Base-by-base conservation (phyloP, 2,113 vertebrate genomes). In the Cricetomys ansorgei region DNA sequence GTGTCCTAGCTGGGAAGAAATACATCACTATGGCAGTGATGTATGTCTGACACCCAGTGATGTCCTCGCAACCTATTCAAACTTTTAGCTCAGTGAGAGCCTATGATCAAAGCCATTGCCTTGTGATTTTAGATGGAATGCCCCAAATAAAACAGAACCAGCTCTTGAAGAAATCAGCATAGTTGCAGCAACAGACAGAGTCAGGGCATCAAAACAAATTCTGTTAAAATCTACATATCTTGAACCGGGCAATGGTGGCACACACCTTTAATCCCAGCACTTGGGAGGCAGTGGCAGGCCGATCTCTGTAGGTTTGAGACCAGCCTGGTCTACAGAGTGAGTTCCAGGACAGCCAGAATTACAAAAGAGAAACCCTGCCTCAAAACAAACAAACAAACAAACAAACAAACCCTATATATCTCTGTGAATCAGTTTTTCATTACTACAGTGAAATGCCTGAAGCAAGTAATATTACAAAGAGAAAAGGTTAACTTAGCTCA, bases 41-140 rank as follows among this genome's bases (percentile, higher is more conserved):
- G 23, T 53, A 34, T 6, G 34, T 79, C 29, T 79, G 27, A 76
- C 96, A 83, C 91, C 62, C 59, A 86, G 79, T 40, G 34, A 59
- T 77, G 57, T 67, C 5, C 50, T 96, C 48, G 80, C 95, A 89
- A 45, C 25, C 27, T 88, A 76, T 48, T 77, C 21, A 72, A 2
- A 65, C 10, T 75, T 88, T 40, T 48, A 80, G 25, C 65, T 48
- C 62, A n/a, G 10, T 93, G 76, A 94, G 31, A 95, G 91, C 16
- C 37, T 91, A 94, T 89, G 72, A 93, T 92, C 16, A 59, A 80
- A 50, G 37, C 17, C 2, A 0, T 19, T 84, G 0, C 27, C 3
- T 64, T 89, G 16, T 89, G 64, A 62, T 59, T 96, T 94, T 76
- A 91, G 0, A 77, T 40, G 93, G 85, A 34, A 93, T 31, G 31